Conservation (phyloP, 1,140 invertebrate genomes). For the Neuroterus valhalla region DNA sequence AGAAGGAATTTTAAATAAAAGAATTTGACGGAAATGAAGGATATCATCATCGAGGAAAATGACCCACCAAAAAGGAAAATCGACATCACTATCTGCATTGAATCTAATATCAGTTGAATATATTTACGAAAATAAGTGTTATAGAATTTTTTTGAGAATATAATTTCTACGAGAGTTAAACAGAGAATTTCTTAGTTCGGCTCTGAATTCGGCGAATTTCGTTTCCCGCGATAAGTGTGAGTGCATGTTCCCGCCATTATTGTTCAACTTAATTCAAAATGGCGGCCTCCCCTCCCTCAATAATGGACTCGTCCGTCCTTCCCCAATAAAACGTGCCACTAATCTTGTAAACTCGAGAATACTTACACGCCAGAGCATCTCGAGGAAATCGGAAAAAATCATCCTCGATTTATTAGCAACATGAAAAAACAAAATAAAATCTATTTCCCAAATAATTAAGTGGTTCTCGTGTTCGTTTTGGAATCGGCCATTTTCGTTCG, state of each 20-base stretch:
- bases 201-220: constrained; percentile 36
- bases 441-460: neutral
- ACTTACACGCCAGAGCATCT: neutral
- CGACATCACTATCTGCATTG: constrained; percentile 17
- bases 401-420: neutral
- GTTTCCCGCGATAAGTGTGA: constrained; percentile 20
- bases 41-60: neutral
- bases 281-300: constrained; percentile 40
- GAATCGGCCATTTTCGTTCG: constrained; percentile 49
- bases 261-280: constrained; percentile 55
- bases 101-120: constrained; percentile 35
- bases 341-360: neutral
- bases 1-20: no score
- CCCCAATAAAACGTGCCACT: constrained; percentile 26
- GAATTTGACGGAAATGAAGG: no score
- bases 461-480: constrained; percentile 40
- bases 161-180: constrained; percentile 27
- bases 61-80: neutral
- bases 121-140: constrained; percentile 35
- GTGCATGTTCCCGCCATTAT: constrained; percentile 66
- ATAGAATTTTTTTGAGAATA: constrained; percentile 28
- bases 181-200: neutral
- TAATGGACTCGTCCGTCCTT: constrained; percentile 63
- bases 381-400: constrained; percentile 38
- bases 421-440: constrained; percentile 42